Evolutionary conservation across 2,797 vertebrate species (phyloP), one percentile per base, ranked within the genome.

Genomic region (Poecilia wingei): DNA sequence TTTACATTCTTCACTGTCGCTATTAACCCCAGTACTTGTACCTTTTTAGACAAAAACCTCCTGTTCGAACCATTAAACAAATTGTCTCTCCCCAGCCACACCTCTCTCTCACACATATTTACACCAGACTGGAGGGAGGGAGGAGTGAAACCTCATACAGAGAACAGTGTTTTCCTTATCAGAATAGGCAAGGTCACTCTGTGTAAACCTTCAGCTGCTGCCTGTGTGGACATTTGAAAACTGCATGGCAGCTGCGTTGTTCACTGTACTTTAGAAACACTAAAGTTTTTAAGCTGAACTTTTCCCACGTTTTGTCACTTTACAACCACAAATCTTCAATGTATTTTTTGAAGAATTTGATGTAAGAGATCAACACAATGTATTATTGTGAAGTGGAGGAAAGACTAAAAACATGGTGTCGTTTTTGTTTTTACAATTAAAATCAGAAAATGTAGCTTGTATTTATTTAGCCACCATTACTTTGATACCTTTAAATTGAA

Each of bases 101-200:
- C 46, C 69, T 45, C 57, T 55, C 39, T 43, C 80, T 31, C 41
- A 75, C 68, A 77, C 81, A 75, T 82, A 81, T 79, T 79, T 80
- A 78, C 68, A 83, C 83, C 10, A 10, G 10, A 49, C 16, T 1
- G 20, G 72, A 25, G 31, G 20, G 28, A 51, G 64, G 70, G 59
- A 55, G 73, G 76, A 79, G 57, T 59, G 78, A 74, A 86, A 79
- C 80, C 69, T 78, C 79, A 88, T 22, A 81, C 86, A 91, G 87
- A 81, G 83, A 79, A 46, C 86, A 82, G 84, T 87, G 88, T 92
- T 91, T 90, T 90, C 80, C 89, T 94, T 93, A 93, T 93, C 91
- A 46, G 86, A 80, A 75, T 8, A 43, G 87, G 76, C 92, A 94
- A 94, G 92, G 92, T 94, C 94, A 91, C 81, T 69, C 85, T 80